phyloP scores from a whole-genome alignment of 2,113 vertebrate genomes.

The Nycticryphes semicollaris region DNA sequence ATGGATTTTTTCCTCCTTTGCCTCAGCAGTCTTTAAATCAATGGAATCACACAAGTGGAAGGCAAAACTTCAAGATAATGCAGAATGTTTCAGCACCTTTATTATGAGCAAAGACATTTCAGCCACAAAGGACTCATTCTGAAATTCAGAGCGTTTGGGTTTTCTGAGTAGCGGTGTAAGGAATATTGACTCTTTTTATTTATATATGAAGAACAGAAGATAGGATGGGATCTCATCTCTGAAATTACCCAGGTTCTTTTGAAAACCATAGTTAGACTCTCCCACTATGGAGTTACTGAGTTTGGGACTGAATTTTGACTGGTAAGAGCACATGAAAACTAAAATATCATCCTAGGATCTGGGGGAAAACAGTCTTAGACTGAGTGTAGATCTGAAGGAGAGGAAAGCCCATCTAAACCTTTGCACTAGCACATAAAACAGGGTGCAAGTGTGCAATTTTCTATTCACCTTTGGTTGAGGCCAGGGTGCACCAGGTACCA shows the following conservation, averaged over 20 bases:
- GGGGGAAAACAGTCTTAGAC: not conserved
- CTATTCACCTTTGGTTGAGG: accelerated
- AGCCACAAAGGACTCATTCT: not conserved
- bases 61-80: not conserved
- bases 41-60: not conserved
- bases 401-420: not conserved
- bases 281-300: accelerated
- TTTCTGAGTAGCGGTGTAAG: not conserved
- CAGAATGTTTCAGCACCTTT: not conserved
- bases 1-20: not conserved
- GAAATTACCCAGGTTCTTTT: not conserved
- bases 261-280: not conserved
- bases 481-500: too few species aligned
- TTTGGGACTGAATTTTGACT: not conserved
- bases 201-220: not conserved
- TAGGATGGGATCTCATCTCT: not conserved
- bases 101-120: not conserved
- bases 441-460: not conserved
- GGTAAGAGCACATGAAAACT: not conserved
- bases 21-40: not conserved
- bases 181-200: not conserved
- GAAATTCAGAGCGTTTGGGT: not conserved
- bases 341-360: not conserved
- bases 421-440: not conserved
- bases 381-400: not conserved